These are phyloP conservation scores for Sebastiscus tertius DNA, from an alignment of 2,797 vertebrate species.

Conservation along the genomic window DNA sequence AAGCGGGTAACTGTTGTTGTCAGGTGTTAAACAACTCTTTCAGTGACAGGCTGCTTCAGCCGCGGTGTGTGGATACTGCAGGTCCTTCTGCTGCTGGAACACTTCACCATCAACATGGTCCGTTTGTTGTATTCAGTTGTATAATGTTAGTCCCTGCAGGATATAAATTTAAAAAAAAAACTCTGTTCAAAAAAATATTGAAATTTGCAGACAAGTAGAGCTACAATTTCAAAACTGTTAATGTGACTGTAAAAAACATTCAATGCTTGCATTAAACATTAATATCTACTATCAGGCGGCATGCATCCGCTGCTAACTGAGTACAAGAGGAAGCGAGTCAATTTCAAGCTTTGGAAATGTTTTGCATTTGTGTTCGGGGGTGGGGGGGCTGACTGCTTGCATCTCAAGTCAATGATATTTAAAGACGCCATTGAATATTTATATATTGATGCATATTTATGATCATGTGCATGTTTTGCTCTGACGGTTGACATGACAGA, in stretches of 20 bases:
- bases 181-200: not conserved
- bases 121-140: not conserved
- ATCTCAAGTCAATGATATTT: slow-evolving; percentile 23
- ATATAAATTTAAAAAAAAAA: not conserved
- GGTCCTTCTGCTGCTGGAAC: too few relatives aligned
- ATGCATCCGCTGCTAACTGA: not conserved
- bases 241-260: not conserved
- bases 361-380: slow-evolving; percentile 6
- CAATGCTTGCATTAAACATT: not conserved
- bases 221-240: not conserved
- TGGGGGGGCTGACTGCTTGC: not conserved
- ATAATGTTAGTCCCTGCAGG: not conserved
- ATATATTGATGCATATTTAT: slow-evolving; percentile 49
- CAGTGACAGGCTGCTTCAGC: too few relatives aligned
- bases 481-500: slow-evolving; percentile 22
- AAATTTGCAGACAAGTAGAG: not conserved
- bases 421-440: slow-evolving; percentile 44
- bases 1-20: too few relatives aligned
- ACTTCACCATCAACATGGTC: too few relatives aligned
- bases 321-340: not conserved
- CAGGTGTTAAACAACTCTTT: too few relatives aligned
- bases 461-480: slow-evolving; percentile 27
- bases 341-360: not conserved
- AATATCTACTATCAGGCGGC: not conserved
- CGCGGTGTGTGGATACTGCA: too few relatives aligned